Percentiles rank a stretch among this genome's conserved stretches.
phyloP scores from a whole-genome alignment of 64 coral and sea anemone species.

The Pachyseris speciosa region DNA sequence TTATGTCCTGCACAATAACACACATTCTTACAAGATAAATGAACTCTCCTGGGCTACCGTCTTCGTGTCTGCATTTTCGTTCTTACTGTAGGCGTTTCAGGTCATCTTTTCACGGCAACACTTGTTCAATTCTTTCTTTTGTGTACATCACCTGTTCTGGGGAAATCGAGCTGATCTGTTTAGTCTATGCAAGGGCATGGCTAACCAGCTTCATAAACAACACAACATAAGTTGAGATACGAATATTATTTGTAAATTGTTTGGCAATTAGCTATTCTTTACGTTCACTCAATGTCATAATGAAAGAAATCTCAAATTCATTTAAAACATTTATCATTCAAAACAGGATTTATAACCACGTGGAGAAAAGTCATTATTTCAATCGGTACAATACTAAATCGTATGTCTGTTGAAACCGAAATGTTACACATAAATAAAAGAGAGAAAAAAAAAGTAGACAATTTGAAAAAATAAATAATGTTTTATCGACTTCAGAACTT shows the following conservation, averaged over 20 bases:
- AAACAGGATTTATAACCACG: constrained; percentile 9
- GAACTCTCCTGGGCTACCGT: constrained; percentile 15
- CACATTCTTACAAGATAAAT: constrained; percentile 28
- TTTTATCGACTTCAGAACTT: too few species aligned
- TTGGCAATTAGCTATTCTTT: constrained; percentile 47
- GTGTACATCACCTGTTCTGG: neutral
- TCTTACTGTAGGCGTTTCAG: neutral
- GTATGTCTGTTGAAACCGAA: neutral
- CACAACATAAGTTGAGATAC: too few species aligned
- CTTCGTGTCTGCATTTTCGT: neutral
- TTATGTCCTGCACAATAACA: constrained; percentile 7
- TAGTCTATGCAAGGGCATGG: neutral
- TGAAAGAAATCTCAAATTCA: constrained; percentile 42
- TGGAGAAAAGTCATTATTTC: constrained; percentile 19
- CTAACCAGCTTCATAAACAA: neutral
- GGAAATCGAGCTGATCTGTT: neutral
- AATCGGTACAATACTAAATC: neutral
- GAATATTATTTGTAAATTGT: constrained; percentile 26
- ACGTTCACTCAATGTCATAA: neutral
- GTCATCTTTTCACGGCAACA: neutral
- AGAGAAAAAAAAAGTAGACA: neutral
- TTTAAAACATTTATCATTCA: neutral
- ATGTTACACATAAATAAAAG: neutral
- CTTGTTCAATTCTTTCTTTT: neutral
- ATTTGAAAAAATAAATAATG: too few species aligned